Base-by-base conservation (phyloP, 2,113 vertebrate species). In the Pangasianodon hypophthalmus region DNA sequence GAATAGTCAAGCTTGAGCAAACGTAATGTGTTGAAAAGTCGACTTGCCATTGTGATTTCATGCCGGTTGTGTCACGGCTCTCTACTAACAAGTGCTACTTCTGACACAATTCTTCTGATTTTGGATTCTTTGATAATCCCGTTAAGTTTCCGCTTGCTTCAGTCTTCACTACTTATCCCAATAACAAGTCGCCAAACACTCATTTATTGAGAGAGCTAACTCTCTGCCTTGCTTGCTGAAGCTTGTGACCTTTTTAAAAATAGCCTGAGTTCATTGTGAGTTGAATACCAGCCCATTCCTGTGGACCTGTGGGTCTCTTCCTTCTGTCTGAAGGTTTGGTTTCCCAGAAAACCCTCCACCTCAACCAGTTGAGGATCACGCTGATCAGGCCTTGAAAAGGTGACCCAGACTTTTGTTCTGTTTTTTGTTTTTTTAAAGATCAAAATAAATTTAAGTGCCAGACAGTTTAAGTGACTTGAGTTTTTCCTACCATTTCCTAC, bases 351-450 rank as follows among this genome's bases (percentile, higher is more conserved):
- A 56, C 69, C 80, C 0, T 73, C 82, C 75, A 32, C 77, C 60
- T 50, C 86, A 85, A 67, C 82, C 83, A 41, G 77, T 88, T 5
- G 86, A 92, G 71, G 79, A 80, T 29, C 84, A 88, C 19, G 44
- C 85, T 69, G 91, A 91, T 32, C 87, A 73, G 46, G 88, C 69
- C 88, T 88, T 41, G 86, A 94, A 85, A 92, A 95, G 94, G 94
- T 95, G 91, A 92, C 6, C 10, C 67, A 87, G 83, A 69, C 24
- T 62, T 88, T 29, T 88, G 50, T 77, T 64, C 8, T 67, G 18
- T 56, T 41, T 67, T 6, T 50, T 62, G 46, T 24, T 11, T 46
- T 58, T 52, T 50, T 14, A 4, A 79, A 13, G 4, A 48, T 48
- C 75, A 79, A 3, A 73, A 41, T 29, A 2, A n/a, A 9, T 84